phyloP scores from a whole-genome alignment of 2,113 vertebrate genomes.

The Arvicanthis niloticus region DNA sequence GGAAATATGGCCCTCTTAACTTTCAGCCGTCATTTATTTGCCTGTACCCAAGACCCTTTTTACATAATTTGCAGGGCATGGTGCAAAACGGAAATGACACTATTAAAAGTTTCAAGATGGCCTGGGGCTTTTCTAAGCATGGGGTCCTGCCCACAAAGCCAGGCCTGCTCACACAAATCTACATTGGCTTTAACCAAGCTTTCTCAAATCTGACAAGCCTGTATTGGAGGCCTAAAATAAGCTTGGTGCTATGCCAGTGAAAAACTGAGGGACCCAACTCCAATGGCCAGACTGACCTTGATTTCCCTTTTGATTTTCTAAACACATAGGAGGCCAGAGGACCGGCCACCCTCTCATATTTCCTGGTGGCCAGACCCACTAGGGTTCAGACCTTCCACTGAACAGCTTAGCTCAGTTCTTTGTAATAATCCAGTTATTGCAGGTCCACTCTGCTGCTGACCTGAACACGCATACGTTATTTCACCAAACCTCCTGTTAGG shows the following conservation, averaged over 20 bases:
- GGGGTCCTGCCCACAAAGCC: not conserved
- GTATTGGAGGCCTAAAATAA: not conserved
- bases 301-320: conserved; percentile 9
- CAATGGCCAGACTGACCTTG: not conserved
- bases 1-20: not conserved
- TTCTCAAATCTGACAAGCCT: conserved; percentile 15
- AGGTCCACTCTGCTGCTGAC: not conserved
- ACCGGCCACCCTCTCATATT: not conserved
- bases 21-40: not conserved
- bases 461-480: not conserved
- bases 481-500: not conserved
- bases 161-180: not conserved
- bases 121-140: not conserved
- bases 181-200: not conserved
- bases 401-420: not conserved
- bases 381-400: not conserved
- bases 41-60: not conserved
- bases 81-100: not conserved
- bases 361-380: not conserved
- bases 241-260: not conserved
- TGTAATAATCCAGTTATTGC: not conserved
- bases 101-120: conserved; percentile 1
- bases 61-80: not conserved
- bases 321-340: not conserved
- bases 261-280: not conserved